Evolutionary conservation across 2,113 vertebrate genomes (phyloP), one percentile per base, ranked within the genome.

Genomic region (Chinchilla lanigera): DNA sequence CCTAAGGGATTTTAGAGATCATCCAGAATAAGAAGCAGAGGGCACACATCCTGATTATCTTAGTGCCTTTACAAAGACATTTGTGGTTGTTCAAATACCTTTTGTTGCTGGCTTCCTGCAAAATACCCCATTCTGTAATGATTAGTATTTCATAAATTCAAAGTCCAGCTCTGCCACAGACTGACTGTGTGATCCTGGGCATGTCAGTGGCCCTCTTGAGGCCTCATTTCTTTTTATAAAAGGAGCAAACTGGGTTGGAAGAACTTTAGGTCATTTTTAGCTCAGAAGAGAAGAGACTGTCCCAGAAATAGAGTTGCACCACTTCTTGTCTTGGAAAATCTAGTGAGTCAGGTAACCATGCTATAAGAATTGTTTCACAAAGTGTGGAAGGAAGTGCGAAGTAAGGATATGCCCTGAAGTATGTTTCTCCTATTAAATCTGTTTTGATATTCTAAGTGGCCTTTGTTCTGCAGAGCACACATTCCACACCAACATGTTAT

Each of bases 371-470:
- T 67, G 52, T 78, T 60, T 82, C 71, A 38, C 52, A 83, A 86
- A 93, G 7, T 83, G 50, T 94, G 11, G 65, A 65, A 96, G 63
- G 44, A 92, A 30, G 12, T 50, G 28, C 41, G 33, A 86, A 87
- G 50, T 52, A 65, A 81, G 7, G 50, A 30, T 83, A 14, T 88
- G 60, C 92, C 85, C 30, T 86, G 92, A 93, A 93, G 90, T 81
- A 11, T 77, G 38, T 93, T 97, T 96, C 65, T 60, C 1, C 61
- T 82, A 90, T 91, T 96, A 98, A 98, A 83, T 95, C 17, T 80
- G 24, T 97, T 94, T 97, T 93, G 91, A 85, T 97, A 88, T 97
- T 95, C 88, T 26, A 89, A 92, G 56, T 93, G 93, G 96, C 92
- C 86, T 95, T 93, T 93, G 67, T 82, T 97, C 77, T 92, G 38